Evolutionary conservation across 2,888 invertebrate species (phyloP).

Genomic region (Noctua janthina): DNA sequence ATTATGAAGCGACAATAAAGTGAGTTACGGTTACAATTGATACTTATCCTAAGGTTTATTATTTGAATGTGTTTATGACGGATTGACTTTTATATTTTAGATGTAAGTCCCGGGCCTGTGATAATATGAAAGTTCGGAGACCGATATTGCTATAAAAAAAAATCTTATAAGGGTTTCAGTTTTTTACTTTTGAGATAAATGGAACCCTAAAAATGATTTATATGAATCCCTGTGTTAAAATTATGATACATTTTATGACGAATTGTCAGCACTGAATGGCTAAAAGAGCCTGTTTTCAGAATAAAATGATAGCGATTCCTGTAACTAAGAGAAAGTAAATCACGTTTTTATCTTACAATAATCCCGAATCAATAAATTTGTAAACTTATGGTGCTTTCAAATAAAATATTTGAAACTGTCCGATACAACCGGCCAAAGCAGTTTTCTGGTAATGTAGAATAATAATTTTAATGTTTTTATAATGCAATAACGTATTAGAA

Average conservation of each 20-base stretch:
- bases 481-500: conserved; percentile 14
- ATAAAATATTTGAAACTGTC: background rate
- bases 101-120: conserved; percentile 65
- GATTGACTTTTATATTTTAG: conserved; percentile 44
- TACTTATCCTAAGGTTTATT: conserved; percentile 18
- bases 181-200: background rate
- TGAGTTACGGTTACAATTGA: background rate
- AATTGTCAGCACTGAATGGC: background rate
- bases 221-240: conserved; percentile 2
- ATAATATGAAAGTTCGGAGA: conserved; percentile 48
- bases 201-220: background rate
- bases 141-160: conserved; percentile 6
- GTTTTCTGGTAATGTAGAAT: background rate
- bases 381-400: conserved; percentile 15
- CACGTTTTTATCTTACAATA: background rate
- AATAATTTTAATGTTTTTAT: background rate
- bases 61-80: conserved; percentile 26
- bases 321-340: background rate
- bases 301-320: background rate
- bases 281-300: background rate
- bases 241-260: background rate
- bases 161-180: background rate
- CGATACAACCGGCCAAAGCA: conserved; percentile 11
- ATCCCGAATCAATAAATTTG: background rate
- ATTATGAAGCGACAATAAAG: conserved; percentile 24